A percentile compares a stretch with the other conserved stretches of the same genome.
Evolutionary conservation across 23 tunicate genomes (phyloP).

Genomic region (Ciona savignyi): DNA sequence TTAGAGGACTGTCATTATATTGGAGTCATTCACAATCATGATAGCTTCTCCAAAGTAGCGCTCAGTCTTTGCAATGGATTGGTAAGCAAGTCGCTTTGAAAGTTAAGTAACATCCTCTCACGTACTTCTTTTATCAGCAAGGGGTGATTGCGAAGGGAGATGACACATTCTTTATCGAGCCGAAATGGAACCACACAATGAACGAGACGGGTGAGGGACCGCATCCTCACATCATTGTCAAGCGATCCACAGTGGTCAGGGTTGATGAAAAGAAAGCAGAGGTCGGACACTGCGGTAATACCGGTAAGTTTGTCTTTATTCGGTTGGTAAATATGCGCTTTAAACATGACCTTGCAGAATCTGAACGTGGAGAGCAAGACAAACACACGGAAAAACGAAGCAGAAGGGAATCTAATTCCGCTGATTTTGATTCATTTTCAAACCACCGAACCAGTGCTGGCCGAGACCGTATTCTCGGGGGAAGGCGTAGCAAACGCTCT

Average conservation of each 20-base stretch:
- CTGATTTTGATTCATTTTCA: not conserved
- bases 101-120: not conserved
- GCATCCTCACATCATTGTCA: conserved; percentile 84
- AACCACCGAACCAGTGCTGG: conserved; percentile 63
- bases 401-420: not conserved
- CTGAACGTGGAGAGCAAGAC: too few relatives aligned
- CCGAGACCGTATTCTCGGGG: conserved; percentile 19
- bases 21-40: conserved; percentile 83
- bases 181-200: conserved; percentile 81
- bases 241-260: conserved; percentile 51
- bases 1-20: conserved; percentile 83
- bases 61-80: conserved; percentile 87
- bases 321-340: too few relatives aligned
- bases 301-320: conserved; percentile 22
- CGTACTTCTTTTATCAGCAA: conserved; percentile 51
- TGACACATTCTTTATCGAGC: conserved; percentile 89
- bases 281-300: conserved; percentile 59
- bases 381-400: not conserved
- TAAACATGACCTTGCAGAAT: too few relatives aligned
- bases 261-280: conserved; percentile 51
- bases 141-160: conserved; percentile 76
- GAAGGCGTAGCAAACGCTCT: conserved; percentile 42
- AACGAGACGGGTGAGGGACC: conserved; percentile 18
- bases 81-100: conserved; percentile 43
- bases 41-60: conserved; percentile 83